A percentile compares a stretch with the other conserved stretches of the same genome.
Conservation (phyloP, 2,888 invertebrate species). For the Endomychus coccineus region DNA sequence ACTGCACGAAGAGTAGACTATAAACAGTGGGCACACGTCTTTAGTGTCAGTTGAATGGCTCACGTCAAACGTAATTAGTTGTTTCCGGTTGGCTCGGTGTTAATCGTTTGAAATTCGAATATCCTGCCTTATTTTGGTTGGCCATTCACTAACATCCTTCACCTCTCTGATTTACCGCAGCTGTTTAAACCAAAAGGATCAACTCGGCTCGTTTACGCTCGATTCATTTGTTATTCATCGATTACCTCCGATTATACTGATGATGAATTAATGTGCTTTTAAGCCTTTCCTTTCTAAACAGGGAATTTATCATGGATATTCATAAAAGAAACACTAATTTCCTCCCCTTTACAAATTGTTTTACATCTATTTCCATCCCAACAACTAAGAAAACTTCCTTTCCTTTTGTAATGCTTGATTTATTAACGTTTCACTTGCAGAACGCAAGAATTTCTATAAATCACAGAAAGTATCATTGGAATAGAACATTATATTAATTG, state of each 20-base stretch:
- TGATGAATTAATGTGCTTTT: conserved; percentile 22
- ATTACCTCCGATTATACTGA: conserved; percentile 19
- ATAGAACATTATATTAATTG: too few relatives aligned
- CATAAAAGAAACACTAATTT: too few relatives aligned
- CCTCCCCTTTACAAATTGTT: too few relatives aligned
- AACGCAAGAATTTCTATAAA: too few relatives aligned
- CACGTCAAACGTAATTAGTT: conserved; percentile 43
- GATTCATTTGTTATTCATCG: conserved; percentile 16
- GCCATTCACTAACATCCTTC: conserved; percentile 33
- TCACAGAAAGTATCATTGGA: too few relatives aligned
- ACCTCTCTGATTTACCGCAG: conserved; percentile 29
- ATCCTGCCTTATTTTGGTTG: conserved; percentile 42
- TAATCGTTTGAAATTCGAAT: conserved; percentile 44
- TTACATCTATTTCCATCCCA: too few relatives aligned
- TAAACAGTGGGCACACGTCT: conserved; percentile 35
- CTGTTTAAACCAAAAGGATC: conserved; percentile 24
- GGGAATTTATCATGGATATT: too few relatives aligned
- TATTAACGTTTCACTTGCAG: too few relatives aligned
- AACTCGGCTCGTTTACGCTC: conserved; percentile 14
- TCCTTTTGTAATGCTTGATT: too few relatives aligned
- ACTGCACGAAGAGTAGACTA: conserved; percentile 18
- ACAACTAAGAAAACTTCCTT: too few relatives aligned
- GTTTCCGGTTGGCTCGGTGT: conserved; percentile 40
- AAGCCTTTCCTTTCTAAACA: conserved; percentile 2
- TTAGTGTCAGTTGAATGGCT: conserved; percentile 40